Evolutionary conservation across 2,113 vertebrate genomes (phyloP).

Genomic region (Protomyctophum bolini): DNA sequence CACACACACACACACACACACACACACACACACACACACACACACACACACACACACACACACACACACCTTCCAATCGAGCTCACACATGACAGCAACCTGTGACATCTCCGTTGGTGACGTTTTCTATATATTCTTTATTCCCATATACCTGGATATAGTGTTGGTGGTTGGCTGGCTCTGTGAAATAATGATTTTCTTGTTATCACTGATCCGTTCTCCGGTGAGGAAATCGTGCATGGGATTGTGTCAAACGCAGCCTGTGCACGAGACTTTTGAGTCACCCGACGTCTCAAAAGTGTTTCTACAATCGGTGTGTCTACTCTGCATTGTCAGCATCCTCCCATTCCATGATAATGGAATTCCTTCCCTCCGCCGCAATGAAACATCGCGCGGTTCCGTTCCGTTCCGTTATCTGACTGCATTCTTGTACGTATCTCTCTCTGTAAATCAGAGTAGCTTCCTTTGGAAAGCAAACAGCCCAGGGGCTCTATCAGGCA

Average conservation of each 20-base stretch:
- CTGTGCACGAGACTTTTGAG: constrained; percentile 14
- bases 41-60: background rate
- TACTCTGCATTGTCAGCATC: constrained; percentile 60
- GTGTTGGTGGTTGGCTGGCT: constrained; percentile 9
- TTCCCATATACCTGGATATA: background rate
- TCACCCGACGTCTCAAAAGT: constrained; percentile 20
- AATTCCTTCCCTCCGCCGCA: constrained; percentile 51
- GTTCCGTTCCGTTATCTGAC: constrained; percentile 33
- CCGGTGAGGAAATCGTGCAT: constrained; percentile 19
- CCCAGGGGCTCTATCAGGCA: constrained; percentile 16
- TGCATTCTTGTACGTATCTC: constrained; percentile 19
- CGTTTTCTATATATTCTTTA: background rate
- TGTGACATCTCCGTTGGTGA: constrained; percentile 10
- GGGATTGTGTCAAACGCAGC: constrained; percentile 24
- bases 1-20: background rate
- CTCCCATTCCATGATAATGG: constrained; percentile 34
- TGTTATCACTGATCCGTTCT: constrained; percentile 10
- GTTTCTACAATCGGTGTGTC: constrained; percentile 34
- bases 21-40: no score
- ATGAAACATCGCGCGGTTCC: constrained; percentile 42
- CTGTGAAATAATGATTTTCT: constrained; percentile 23
- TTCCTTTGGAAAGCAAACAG: constrained; percentile 31
- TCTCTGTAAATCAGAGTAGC: constrained; percentile 43
- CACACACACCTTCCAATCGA: no score
- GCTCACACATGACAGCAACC: constrained; percentile 17